Percentiles rank a stretch among this genome's conserved stretches.
Conservation (phyloP, 2,888 invertebrate species). For the Cetonia aurata region DNA sequence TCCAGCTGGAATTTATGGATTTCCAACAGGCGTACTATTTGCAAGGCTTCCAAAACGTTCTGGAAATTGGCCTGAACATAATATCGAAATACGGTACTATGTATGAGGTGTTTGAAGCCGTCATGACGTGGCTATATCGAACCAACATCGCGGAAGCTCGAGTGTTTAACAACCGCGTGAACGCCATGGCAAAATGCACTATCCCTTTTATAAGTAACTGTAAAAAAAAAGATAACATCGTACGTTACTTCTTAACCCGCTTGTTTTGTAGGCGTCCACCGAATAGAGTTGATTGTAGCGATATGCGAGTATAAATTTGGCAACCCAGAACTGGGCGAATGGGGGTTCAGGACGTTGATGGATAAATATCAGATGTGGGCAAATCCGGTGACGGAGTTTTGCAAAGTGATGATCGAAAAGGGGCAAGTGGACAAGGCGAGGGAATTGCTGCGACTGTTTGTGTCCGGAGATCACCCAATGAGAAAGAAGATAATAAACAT, state of each 20-base stretch:
- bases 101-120: neutral
- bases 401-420: conserved; percentile 2
- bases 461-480: neutral
- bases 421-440: conserved; percentile 1
- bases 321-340: neutral
- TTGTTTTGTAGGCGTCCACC: neutral
- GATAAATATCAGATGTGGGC: neutral
- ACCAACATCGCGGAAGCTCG: neutral
- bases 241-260: too few species aligned
- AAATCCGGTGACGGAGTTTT: conserved; percentile 11
- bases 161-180: neutral
- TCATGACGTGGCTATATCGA: conserved; percentile 2
- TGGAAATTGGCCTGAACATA: too few species aligned
- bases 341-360: conserved; percentile 1
- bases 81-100: neutral
- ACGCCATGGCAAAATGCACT: neutral
- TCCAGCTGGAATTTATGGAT: neutral
- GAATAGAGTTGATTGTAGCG: conserved; percentile 10
- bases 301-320: conserved; percentile 9
- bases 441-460: neutral
- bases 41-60: neutral
- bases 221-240: too few species aligned
- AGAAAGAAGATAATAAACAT: neutral
- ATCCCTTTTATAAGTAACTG: conserved; percentile 6
- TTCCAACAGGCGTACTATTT: neutral